Percentiles rank a stretch among this genome's conserved stretches.
Conservation (phyloP, 2,113 vertebrate genomes). For the Rhabdornis inornatus region DNA sequence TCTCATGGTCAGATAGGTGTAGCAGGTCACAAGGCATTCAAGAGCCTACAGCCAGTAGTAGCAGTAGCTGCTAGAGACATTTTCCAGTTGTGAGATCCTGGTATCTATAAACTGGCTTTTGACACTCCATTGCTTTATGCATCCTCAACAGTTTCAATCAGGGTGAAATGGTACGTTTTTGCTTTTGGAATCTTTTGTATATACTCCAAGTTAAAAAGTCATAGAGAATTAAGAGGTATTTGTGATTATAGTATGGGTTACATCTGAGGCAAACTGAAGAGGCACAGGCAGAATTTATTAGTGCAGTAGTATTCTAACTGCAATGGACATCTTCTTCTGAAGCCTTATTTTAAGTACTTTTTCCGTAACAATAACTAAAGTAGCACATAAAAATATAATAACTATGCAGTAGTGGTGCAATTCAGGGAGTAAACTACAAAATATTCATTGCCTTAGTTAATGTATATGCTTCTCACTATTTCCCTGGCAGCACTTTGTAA, state of each 20-base stretch:
- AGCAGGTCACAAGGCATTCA: not conserved
- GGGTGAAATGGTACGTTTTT: not conserved
- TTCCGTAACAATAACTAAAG: slow-evolving; percentile 7
- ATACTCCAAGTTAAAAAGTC: not conserved
- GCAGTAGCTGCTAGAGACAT: not conserved
- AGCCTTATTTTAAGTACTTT: not conserved
- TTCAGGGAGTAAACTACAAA: slow-evolving; percentile 29
- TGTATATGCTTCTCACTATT: not conserved
- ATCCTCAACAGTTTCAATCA: not conserved
- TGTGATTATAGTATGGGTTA: not conserved
- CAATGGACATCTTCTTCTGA: not conserved
- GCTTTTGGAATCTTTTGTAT: not conserved
- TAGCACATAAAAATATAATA: slow-evolving; percentile 17
- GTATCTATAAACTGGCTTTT: not conserved
- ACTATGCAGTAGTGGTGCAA: not conserved
- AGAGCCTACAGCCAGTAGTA: not conserved
- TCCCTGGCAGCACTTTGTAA: slow-evolving; percentile 5
- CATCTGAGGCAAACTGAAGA: not conserved
- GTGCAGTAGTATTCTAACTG: not conserved
- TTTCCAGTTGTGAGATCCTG: not conserved
- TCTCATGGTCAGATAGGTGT: not conserved
- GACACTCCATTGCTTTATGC: not conserved
- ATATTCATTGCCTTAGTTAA: not conserved
- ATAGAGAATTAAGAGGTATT: not conserved
- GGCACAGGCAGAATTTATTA: not conserved